A percentile compares a stretch with the other conserved stretches of the same genome.
Evolutionary conservation across 2,797 vertebrate species (phyloP).

Genomic region (Bucorvus abyssinicus): DNA sequence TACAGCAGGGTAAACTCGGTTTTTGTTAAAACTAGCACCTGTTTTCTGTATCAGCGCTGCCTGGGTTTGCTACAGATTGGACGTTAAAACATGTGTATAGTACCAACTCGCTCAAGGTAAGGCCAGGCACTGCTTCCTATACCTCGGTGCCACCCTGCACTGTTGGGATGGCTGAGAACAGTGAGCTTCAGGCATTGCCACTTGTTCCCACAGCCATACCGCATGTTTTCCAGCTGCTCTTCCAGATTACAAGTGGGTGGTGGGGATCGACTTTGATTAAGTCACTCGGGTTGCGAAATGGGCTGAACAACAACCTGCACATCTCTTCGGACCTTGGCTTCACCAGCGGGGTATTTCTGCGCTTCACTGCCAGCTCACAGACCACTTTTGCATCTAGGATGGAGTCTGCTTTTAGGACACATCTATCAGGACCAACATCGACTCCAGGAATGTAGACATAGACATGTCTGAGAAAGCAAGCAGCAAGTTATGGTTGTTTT

Average conservation of each 20-base stretch:
- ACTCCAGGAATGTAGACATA: not conserved
- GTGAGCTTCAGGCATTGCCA: not conserved
- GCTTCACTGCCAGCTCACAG: not conserved
- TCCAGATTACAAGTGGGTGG: not conserved
- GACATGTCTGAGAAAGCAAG: constrained; percentile 24
- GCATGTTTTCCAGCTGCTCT: not conserved
- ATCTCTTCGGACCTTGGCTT: not conserved
- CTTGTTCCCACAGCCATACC: not conserved
- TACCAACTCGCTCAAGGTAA: not conserved
- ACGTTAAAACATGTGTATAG: not conserved
- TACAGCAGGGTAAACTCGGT: not conserved
- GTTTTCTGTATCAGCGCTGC: not conserved
- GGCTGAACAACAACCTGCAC: not conserved
- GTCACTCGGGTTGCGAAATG: not conserved
- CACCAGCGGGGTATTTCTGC: accelerated
- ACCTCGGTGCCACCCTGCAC: not conserved
- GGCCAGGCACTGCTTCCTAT: not conserved
- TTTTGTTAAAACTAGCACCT: not conserved
- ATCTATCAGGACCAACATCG: not conserved
- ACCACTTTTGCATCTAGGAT: not conserved
- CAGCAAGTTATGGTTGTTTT: constrained; percentile 44
- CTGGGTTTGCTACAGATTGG: not conserved
- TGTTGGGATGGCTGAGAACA: not conserved
- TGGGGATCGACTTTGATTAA: not conserved
- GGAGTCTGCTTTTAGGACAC: not conserved